Conservation (phyloP, 2,888 invertebrate genomes). For the Amitus sp. region DNA sequence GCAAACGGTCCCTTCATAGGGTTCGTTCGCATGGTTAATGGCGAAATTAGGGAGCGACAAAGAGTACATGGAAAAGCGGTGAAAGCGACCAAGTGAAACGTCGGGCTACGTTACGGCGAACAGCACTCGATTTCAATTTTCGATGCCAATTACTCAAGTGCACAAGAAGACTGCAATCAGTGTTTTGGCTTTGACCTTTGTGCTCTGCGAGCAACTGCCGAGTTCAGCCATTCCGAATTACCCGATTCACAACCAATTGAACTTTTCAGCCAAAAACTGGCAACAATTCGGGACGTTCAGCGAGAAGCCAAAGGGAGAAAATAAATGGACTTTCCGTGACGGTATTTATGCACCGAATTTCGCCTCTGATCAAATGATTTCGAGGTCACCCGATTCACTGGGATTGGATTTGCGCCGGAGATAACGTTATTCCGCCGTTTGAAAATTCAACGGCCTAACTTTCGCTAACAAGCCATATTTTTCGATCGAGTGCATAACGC, state of each 20-base stretch:
- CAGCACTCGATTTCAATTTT: conserved; percentile 49
- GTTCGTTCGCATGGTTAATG: conserved; percentile 30
- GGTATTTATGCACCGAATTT: no score
- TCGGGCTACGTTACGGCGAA: conserved; percentile 16
- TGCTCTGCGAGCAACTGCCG: conserved; percentile 31
- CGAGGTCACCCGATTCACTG: no score
- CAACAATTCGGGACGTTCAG: no score
- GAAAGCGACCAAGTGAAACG: neutral
- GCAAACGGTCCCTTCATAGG: neutral
- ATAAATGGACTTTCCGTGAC: no score
- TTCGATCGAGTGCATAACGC: no score
- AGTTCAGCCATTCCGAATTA: conserved; percentile 32
- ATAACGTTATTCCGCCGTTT: no score
- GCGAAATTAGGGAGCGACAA: conserved; percentile 25
- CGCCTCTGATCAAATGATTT: no score
- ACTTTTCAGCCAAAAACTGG: conserved; percentile 20
- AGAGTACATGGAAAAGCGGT: conserved; percentile 1
- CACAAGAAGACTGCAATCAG: conserved; percentile 37
- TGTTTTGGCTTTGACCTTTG: conserved; percentile 50
- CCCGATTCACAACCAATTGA: conserved; percentile 33
- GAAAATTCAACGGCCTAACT: no score
- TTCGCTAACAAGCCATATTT: no score
- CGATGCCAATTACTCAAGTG: conserved; percentile 49
- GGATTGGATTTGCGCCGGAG: no score
- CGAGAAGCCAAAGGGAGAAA: no score